Evolutionary conservation across 1,140 invertebrate genomes (phyloP).

Genomic region (Drosophila tropicalis): DNA sequence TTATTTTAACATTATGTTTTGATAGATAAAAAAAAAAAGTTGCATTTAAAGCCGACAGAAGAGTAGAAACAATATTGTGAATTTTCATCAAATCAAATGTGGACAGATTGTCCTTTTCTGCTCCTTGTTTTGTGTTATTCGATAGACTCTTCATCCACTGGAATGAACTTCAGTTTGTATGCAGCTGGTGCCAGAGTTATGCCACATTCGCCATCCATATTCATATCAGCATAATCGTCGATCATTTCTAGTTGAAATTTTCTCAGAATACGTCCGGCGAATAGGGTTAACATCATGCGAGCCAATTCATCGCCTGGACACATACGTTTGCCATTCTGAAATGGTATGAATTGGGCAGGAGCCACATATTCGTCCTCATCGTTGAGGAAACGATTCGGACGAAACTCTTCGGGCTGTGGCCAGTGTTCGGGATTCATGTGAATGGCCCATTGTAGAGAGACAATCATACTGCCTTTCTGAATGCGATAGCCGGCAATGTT

Average conservation of each 20-base stretch:
- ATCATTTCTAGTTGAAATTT: conserved; percentile 85
- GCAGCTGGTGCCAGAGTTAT: conserved; percentile 88
- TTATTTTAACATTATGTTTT: neutral
- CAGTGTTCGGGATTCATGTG: conserved; percentile 91
- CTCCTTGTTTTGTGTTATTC: neutral
- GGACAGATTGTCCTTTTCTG: too few relatives aligned
- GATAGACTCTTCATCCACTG: conserved; percentile 3
- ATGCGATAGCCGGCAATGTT: conserved; percentile 86
- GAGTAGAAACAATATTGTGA: neutral
- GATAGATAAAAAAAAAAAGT: neutral
- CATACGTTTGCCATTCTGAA: conserved; percentile 92
- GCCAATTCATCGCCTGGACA: conserved; percentile 94
- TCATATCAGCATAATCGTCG: neutral
- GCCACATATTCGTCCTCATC: conserved; percentile 86
- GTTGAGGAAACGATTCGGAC: conserved; percentile 89
- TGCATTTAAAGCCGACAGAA: neutral
- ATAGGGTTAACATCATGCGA: conserved; percentile 89
- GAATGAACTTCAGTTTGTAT: conserved; percentile 72
- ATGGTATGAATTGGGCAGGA: conserved; percentile 91
- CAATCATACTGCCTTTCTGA: conserved; percentile 86
- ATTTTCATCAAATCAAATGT: neutral
- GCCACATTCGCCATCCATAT: conserved; percentile 87
- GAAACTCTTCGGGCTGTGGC: conserved; percentile 88
- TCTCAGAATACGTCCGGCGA: conserved; percentile 87
- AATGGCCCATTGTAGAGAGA: conserved; percentile 92